Evolutionary conservation across 2,888 invertebrate species (phyloP).

Genomic region (Minunthozetes semirufus): DNA sequence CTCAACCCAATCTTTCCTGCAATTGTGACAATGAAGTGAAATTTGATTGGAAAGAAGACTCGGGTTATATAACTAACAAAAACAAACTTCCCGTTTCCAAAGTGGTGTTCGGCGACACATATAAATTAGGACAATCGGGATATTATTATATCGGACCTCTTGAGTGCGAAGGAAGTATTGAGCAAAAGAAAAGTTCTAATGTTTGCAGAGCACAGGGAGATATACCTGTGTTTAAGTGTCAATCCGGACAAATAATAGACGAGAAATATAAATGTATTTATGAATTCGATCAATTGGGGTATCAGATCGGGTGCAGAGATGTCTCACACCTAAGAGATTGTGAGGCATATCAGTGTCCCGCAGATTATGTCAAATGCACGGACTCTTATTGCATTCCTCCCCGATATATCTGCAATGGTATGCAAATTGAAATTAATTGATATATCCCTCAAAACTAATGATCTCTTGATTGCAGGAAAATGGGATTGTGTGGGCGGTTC

Average conservation of each 20-base stretch:
- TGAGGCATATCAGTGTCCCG: constrained; percentile 44
- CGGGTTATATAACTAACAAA: constrained; percentile 42
- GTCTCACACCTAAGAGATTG: constrained; percentile 44
- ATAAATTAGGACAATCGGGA: constrained; percentile 42
- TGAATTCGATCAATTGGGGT: constrained; percentile 44
- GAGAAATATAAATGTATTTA: constrained; percentile 42
- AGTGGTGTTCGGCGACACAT: constrained; percentile 43
- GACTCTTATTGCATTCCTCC: constrained; percentile 45
- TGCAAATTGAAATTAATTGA: background rate
- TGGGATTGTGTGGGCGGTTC: constrained; percentile 45
- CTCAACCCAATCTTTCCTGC: constrained; percentile 38
- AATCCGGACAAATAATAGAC: constrained; percentile 43
- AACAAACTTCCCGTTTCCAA: constrained; percentile 40
- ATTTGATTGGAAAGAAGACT: constrained; percentile 41
- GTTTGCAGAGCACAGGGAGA: background rate
- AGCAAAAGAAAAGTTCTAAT: background rate
- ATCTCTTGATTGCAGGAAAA: constrained; percentile 27
- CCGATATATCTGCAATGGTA: constrained; percentile 44
- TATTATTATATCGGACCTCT: constrained; percentile 43
- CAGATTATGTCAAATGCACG: constrained; percentile 45
- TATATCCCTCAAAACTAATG: background rate
- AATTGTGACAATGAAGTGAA: constrained; percentile 42
- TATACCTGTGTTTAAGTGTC: constrained; percentile 39
- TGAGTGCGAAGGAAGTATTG: constrained; percentile 43
- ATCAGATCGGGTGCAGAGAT: constrained; percentile 44